Conservation (phyloP, 2,888 invertebrate genomes). For the Aromia moschata region DNA sequence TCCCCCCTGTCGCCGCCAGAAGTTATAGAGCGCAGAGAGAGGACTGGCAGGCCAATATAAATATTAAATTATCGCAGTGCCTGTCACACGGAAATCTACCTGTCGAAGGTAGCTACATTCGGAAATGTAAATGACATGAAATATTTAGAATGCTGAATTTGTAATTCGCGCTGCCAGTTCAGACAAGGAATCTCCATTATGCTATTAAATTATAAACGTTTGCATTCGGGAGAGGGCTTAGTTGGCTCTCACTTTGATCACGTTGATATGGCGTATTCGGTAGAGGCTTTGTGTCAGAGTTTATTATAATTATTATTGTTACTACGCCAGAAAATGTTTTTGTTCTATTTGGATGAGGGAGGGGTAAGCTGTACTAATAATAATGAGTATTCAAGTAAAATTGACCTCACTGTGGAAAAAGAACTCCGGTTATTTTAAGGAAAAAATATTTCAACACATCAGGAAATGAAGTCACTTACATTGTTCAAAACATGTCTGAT, state of each 20-base stretch:
- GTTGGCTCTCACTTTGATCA: constrained; percentile 35
- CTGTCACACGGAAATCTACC: constrained; percentile 38
- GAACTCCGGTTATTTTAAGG: too few species aligned
- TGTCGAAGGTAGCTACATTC: constrained; percentile 40
- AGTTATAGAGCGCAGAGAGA: not conserved
- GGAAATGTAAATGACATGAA: constrained; percentile 51
- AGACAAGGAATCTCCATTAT: constrained; percentile 59
- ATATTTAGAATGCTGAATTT: constrained; percentile 53
- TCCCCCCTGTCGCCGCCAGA: not conserved
- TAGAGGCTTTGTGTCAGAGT: not conserved
- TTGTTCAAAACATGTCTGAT: too few species aligned
- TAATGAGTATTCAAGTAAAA: too few species aligned
- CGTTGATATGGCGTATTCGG: constrained; percentile 19
- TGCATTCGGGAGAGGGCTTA: constrained; percentile 43
- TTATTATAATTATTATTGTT: too few species aligned
- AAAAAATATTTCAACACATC: too few species aligned
- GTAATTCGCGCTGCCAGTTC: constrained; percentile 50
- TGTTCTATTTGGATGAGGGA: too few species aligned
- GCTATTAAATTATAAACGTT: constrained; percentile 56
- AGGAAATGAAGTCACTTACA: too few species aligned
- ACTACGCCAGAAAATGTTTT: too few species aligned
- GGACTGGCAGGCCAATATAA: constrained; percentile 14
- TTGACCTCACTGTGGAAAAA: too few species aligned
- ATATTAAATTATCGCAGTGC: constrained; percentile 28
- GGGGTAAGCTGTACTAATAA: too few species aligned